These are phyloP conservation scores for Idaea straminata DNA, from an alignment of 2,888 invertebrate genomes.

Conservation along the genomic window DNA sequence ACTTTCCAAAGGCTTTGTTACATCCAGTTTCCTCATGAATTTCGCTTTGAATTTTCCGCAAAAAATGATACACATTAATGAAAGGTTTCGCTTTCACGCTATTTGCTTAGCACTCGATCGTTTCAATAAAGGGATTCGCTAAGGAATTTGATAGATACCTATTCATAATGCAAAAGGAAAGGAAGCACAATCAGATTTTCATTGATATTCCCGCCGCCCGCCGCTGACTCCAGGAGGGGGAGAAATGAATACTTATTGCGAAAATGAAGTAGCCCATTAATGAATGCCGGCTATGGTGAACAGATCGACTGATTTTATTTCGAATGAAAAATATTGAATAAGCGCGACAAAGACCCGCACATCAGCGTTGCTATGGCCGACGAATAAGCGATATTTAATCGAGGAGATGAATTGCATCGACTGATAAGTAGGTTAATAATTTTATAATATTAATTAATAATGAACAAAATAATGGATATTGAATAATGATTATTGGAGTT, in stretches of 20 bases:
- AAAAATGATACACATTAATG: conserved; percentile 52
- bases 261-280: conserved; percentile 72
- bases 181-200: conserved; percentile 75
- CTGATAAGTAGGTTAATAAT: conserved; percentile 34
- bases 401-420: conserved; percentile 53
- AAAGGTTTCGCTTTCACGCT: conserved; percentile 47
- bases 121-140: conserved; percentile 57
- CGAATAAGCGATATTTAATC: conserved; percentile 51
- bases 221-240: conserved; percentile 35
- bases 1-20: conserved; percentile 55
- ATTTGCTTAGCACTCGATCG: conserved; percentile 57
- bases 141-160: conserved; percentile 60
- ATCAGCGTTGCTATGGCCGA: conserved; percentile 35
- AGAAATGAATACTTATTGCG: conserved; percentile 78
- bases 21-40: conserved; percentile 41
- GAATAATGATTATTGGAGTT: no score
- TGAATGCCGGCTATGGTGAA: conserved; percentile 59
- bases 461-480: no score
- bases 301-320: conserved; percentile 42
- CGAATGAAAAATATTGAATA: conserved; percentile 55
- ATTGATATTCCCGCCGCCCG: conserved; percentile 50
- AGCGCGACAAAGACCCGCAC: conserved; percentile 54
- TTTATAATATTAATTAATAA: conserved; percentile 30
- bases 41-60: conserved; percentile 36
- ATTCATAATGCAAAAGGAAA: conserved; percentile 70